Base-by-base conservation (phyloP, 2,888 invertebrate genomes). In the Ommatoiulus sabulosus region DNA sequence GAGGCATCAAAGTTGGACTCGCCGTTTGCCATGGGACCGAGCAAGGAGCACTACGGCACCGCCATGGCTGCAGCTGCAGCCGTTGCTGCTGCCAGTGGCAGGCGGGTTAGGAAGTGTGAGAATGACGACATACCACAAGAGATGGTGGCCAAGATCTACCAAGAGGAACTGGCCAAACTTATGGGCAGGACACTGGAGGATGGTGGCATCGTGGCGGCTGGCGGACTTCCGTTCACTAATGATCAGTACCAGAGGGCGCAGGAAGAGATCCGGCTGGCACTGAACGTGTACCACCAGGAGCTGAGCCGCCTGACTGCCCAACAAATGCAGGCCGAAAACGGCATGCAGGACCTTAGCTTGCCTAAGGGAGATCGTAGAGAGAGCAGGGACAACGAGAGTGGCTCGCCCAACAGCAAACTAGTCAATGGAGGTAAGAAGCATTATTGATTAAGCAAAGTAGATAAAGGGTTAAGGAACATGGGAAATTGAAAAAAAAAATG, bases 91-190 rank as follows among this genome's bases (percentile, higher is more conserved):
- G 89, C 88, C 3, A 87, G 86, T 35, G 89, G 95, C 91, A 94
- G 96, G 92, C 95, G 96, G 92, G 93, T 96, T 92, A 96, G 96
- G 92, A 97, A 97, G 91, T 97, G 97, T 93, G 97, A 97, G 93
- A 97, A 97, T 93, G 97, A 97, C 93, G 98, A 98, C 94, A 97
- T 98, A 93, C 97, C 98, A 72, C 98, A 98, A 92, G 99, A 99
- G 92, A 98, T 98, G 93, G 97, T 98, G 91, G 96, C 97, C 84
- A 95, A 97, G 92, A 97, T 98, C 92, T 98, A 98, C 92, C 98
- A 98, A 92, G 98, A 98, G 92, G 98, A 99, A 92, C 94, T 98
- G 90, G 96, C 97, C 89, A 98, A 98, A 92, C 95, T 99, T 89
- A 97, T 98, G 95, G 97, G 92, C 52, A 86, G 88, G 43, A 85